Evolutionary conservation across 2,113 vertebrate species (phyloP).

Genomic region (Pygoscelis antarcticus): DNA sequence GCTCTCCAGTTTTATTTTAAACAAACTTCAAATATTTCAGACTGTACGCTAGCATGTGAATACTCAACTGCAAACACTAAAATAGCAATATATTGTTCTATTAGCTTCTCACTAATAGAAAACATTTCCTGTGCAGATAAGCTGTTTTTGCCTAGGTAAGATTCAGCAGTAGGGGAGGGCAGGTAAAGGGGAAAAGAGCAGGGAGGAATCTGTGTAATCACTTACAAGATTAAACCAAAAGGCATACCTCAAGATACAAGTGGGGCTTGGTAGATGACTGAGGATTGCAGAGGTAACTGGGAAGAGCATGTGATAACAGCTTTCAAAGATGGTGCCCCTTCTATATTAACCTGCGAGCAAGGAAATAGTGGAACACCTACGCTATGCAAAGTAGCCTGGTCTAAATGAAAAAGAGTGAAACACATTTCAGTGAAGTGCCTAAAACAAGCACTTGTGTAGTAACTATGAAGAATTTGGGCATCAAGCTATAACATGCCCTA

Average conservation of each 20-base stretch:
- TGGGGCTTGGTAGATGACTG: conserved; percentile 72
- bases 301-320: conserved; percentile 71
- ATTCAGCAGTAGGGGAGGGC: neutral
- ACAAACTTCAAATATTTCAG: neutral
- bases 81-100: neutral
- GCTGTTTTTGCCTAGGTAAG: neutral
- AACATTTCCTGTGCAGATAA: neutral
- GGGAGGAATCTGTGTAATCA: neutral
- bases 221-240: neutral
- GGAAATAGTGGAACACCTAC: conserved; percentile 76
- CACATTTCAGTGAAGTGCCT: neutral
- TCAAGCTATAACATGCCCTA: neutral
- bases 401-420: conserved; percentile 41
- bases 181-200: neutral
- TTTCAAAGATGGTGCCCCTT: conserved; percentile 70
- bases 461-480: neutral
- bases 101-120: neutral
- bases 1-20: neutral
- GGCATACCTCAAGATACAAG: conserved; percentile 77
- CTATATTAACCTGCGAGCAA: conserved; percentile 82
- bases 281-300: conserved; percentile 60
- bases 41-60: neutral
- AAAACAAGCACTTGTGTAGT: neutral
- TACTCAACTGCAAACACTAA: neutral
- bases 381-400: conserved; percentile 60